phyloP scores from a whole-genome alignment of 2,113 vertebrate genomes.

The Falcunculus frontatus region DNA sequence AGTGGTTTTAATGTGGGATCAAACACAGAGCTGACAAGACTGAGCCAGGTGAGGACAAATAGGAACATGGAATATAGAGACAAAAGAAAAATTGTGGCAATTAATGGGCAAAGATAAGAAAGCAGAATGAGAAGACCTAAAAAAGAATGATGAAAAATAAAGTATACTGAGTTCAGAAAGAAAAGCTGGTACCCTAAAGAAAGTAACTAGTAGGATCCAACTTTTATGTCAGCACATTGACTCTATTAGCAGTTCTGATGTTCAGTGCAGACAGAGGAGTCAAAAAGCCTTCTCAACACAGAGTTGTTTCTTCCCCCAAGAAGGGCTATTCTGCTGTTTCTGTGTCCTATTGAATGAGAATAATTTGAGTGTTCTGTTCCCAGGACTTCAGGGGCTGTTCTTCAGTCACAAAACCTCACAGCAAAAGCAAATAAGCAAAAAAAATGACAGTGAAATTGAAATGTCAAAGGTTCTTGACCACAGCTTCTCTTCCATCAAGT shows the following conservation, averaged over 20 bases:
- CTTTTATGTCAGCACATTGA: neutral
- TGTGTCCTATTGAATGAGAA: fast-evolving
- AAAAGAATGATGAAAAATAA: neutral
- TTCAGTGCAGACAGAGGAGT: neutral
- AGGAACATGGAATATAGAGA: neutral
- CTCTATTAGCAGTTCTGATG: neutral
- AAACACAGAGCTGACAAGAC: neutral
- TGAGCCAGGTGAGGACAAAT: neutral
- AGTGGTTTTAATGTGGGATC: neutral
- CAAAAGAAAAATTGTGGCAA: neutral
- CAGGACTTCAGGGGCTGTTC: neutral
- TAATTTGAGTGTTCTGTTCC: neutral
- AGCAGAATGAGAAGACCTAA: neutral
- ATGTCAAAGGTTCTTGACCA: neutral
- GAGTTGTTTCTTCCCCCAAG: neutral
- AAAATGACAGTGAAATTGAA: neutral
- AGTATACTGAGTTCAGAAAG: neutral
- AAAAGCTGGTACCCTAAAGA: neutral
- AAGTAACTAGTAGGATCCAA: neutral
- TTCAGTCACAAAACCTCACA: neutral
- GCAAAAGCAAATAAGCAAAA: neutral
- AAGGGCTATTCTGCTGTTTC: neutral
- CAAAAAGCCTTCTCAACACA: neutral
- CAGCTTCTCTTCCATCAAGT: neutral
- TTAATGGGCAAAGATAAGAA: neutral